Conservation (phyloP, 2,888 invertebrate species). For the Syrista parreyssii region DNA sequence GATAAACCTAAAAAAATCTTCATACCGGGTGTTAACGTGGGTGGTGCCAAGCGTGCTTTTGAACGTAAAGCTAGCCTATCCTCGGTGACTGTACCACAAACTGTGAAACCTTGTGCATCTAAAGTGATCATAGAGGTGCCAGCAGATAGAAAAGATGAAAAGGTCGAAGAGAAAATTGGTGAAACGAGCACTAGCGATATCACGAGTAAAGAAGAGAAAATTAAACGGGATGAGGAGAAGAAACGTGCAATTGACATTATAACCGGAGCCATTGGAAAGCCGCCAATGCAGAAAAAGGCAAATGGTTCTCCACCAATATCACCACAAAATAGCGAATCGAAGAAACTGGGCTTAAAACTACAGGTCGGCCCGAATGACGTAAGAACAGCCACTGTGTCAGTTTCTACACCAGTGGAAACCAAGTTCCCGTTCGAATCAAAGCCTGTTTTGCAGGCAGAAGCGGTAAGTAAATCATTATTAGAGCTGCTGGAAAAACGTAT, state of each 20-base stretch:
- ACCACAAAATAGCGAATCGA: constrained; percentile 54
- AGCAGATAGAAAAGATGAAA: constrained; percentile 56
- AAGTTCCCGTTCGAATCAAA: constrained; percentile 55
- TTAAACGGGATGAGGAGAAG: constrained; percentile 53
- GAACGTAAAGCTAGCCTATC: constrained; percentile 80
- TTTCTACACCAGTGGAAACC: constrained; percentile 61
- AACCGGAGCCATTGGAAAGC: constrained; percentile 56
- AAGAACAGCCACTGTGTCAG: constrained; percentile 60
- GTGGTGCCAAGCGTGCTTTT: constrained; percentile 87
- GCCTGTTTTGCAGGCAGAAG: constrained; percentile 37
- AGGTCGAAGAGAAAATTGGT: constrained; percentile 42
- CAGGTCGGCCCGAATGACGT: constrained; percentile 61
- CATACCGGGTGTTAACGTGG: constrained; percentile 85
- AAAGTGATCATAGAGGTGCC: constrained; percentile 57
- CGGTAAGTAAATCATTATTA: constrained; percentile 34
- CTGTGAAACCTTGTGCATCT: constrained; percentile 57
- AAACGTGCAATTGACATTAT: constrained; percentile 59
- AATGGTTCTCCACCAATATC: constrained; percentile 60
- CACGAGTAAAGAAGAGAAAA: constrained; percentile 36
- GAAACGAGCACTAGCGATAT: constrained; percentile 27
- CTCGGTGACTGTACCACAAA: constrained; percentile 58
- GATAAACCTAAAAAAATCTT: constrained; percentile 84
- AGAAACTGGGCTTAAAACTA: constrained; percentile 57
- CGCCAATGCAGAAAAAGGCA: constrained; percentile 48
- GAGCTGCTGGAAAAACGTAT: background rate